Base-by-base conservation (phyloP, 1,140 invertebrate genomes). In the Globodera ellingtonae region DNA sequence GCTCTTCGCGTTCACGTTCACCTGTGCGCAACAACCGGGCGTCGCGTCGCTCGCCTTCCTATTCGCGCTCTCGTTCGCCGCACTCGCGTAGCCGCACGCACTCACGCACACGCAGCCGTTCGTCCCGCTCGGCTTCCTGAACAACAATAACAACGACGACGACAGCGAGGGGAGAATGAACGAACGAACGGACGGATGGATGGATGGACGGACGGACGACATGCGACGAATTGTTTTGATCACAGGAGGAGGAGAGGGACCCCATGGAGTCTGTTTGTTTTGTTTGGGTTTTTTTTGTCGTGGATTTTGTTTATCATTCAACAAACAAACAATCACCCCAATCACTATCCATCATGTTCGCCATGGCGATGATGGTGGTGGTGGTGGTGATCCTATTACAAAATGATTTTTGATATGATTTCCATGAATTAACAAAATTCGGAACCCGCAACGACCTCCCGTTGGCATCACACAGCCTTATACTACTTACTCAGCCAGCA, bases 1-100 rank as follows among this genome's bases (percentile, higher is more conserved):
- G 79, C 80, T 81, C 79, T 0, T 80, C 80, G 46, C 79, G 79
- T 82, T 81, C 81, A n/a, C 79, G 79, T 47, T 80, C 77, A 10
- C 77, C 79, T 6, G 59, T 59, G 35, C 79, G 79, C 47, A 52
- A 48, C 46, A 48, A 48, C 6, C 78, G 78, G 5, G 1, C 75
- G 44, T 24, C 35, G 1, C 78, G 78, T 79, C 75, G 78, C n/a
- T 79, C 78, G 74, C 78, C 78, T 21, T 66, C 67, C 62, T 59
- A 77, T 59, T 81, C 79, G 35, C 70, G 72, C 18, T 52, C 80
- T 24, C 79, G 79, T 21, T 75, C 73, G 18, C n/a, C 77, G 24
- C 46, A 71, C 48, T 52, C 77, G 77, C 77, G 77, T 21, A 74
- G 65, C 15, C 78, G 78, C 62, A 75, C 81, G 13, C 81, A 81